Base-by-base conservation (phyloP, 1,140 invertebrate species). In the Drosophila leontia region DNA sequence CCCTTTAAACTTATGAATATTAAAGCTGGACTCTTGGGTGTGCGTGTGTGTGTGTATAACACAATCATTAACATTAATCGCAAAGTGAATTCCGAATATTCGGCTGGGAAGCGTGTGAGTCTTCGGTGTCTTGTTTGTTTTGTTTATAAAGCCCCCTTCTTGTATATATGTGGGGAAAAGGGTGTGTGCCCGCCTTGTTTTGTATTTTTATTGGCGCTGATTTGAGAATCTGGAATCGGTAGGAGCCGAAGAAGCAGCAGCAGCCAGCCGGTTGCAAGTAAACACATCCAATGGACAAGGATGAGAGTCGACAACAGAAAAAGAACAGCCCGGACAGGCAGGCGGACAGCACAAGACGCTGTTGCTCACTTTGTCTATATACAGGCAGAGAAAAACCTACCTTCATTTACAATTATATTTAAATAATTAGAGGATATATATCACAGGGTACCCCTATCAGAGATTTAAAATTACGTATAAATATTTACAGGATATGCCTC, bases 131-230 rank as follows among this genome's bases (percentile, higher is more conserved):
- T 78, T 78, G 83, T 88, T 90, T 88, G 81, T 88, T 88, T 88
- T 88, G 84, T 88, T 88, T 88, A 88, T 90, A 88, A 81, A 88
- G 80, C 67, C 84, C 84, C 53, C 53, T 81, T 69, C 48, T 34
- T 29, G 9, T 17, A 88, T 78, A 12, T n/a, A 29, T 35, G n/a
- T 53, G 47, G 26, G n/a, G 84, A 58, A 69, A 48, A 55, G 34
- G 3, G 42, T 67, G 63, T 70, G 67, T 67, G 67, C 53, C 58
- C 44, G 51, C 34, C 77, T 85, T 90, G 87, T 90, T 75, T 70
- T 70, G 67, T 68, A 81, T 80, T 88, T 79, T 79, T 72, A 78
- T 56, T 80, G 75, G 60, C 69, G 37, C 72, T 74, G 64, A 78
- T 78, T 71, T 57, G 56, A 69, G 41, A 71, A 59, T 72, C 45